phyloP scores from a whole-genome alignment of 2,888 invertebrate genomes.

The Machimus atricapillus region DNA sequence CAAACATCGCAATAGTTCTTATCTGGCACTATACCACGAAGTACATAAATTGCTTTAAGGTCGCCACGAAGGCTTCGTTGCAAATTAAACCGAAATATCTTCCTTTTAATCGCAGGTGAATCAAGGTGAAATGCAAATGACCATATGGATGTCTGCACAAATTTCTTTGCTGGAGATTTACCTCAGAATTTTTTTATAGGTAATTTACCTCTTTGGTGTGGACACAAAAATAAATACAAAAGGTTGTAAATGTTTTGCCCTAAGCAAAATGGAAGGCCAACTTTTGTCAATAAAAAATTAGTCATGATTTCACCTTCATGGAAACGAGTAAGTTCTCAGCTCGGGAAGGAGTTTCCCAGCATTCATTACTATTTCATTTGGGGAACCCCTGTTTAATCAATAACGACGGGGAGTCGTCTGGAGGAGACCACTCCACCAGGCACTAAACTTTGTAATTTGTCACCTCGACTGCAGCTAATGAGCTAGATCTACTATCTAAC shows the following conservation, averaged over 20 bases:
- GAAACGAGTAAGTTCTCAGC: not conserved
- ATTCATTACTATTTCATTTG: not conserved
- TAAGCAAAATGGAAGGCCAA: not conserved
- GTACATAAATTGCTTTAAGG: not conserved
- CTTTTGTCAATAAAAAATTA: not conserved
- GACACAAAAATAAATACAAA: not conserved
- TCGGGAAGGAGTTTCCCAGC: not conserved
- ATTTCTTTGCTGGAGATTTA: not conserved
- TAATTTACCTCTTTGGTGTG: not conserved
- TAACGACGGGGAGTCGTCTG: not conserved
- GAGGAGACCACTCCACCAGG: not conserved
- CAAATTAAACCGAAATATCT: not conserved
- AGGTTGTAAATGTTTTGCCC: not conserved
- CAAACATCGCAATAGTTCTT: not conserved
- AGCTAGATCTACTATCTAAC: not conserved
- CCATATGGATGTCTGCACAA: not conserved
- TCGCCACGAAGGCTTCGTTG: not conserved
- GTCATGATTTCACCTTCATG: not conserved
- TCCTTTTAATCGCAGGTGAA: not conserved
- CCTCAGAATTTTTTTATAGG: not conserved
- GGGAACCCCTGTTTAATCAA: slow-evolving; percentile 11
- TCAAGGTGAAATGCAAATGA: not conserved
- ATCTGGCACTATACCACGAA: not conserved
- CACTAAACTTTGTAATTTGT: not conserved
- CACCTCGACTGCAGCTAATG: not conserved